phyloP scores from a whole-genome alignment of 2,888 invertebrate species.

The Drosophila phalerata region DNA sequence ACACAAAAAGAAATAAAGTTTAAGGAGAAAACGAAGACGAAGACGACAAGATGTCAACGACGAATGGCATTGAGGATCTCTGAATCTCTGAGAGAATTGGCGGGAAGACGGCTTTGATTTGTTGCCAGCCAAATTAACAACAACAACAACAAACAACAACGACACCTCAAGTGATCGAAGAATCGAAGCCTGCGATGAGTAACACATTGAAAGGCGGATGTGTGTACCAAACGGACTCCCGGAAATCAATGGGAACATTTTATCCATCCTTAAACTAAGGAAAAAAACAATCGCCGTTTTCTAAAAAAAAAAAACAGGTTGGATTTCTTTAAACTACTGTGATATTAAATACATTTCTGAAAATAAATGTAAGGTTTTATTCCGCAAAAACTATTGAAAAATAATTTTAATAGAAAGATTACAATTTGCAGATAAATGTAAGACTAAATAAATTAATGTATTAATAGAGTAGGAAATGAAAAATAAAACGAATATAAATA shows the following conservation, averaged over 20 bases:
- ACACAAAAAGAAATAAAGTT: slow-evolving; percentile 2
- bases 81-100: slow-evolving; percentile 6
- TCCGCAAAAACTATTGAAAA: too few relatives aligned
- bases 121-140: slow-evolving; percentile 21
- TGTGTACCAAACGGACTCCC: neutral
- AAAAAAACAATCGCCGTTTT: neutral
- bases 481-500: too few relatives aligned
- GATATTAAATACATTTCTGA: too few relatives aligned
- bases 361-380: too few relatives aligned
- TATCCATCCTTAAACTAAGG: neutral
- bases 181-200: slow-evolving; percentile 15
- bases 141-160: slow-evolving; percentile 8
- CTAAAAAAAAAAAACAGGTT: too few relatives aligned
- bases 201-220: slow-evolving; percentile 18
- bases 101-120: slow-evolving; percentile 33
- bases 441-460: too few relatives aligned
- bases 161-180: slow-evolving; percentile 14
- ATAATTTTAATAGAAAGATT: too few relatives aligned
- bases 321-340: too few relatives aligned
- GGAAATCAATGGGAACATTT: neutral
- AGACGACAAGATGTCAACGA: slow-evolving; percentile 58
- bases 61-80: slow-evolving; percentile 65
- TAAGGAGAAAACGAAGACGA: slow-evolving; percentile 17
- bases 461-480: too few relatives aligned
- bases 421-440: too few relatives aligned